Base-by-base conservation (phyloP, 2,113 vertebrate genomes). In the Amazona vittata region DNA sequence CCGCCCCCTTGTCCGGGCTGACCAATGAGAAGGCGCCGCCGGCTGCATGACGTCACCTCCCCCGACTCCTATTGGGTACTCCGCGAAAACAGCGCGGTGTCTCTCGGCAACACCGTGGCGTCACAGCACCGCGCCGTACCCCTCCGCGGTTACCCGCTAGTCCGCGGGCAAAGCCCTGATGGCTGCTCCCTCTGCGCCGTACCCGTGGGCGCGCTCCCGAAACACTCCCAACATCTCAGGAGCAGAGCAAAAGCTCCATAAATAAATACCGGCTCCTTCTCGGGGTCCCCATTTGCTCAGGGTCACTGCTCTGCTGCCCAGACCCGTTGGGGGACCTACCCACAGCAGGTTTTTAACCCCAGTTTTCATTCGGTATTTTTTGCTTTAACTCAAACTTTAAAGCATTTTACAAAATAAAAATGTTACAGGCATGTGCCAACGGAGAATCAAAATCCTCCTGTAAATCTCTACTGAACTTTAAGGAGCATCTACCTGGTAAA, bases 21-120 rank as follows among this genome's bases (percentile, higher is more conserved):
- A 1, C 93, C 89, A 96, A 93, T 85, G 41, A 86, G 60, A 0
- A 57, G 33, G 11, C 53, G 14, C 12, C 4, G 69, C 10, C 31
- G 29, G 2, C 22, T 2, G 15, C 28, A 96, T 96, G 94, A 96
- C 93, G 60, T 97, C 95, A 96, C 64, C 91, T 79, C 7, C 16
- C 17, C 20, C 47, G 37, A 4, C 60, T 25, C 81, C 53, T 35
- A 97, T 96, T 97, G 96, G 93, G 2, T 28, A 10, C 5, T 19
- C 33, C 5, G 9, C 12, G 53, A 74, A 86, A 74, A 81, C 83
- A 77, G 37, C 19, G 79, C 59, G 25, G 33, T 14, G 90, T 95
- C 37, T 86, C 94, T 76, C 1, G 55, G 96, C 92, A 87, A 96
- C 89, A 9, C 15, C 10, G 59, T 71, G 68, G 69, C 81, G 93